Percentiles rank a stretch among this genome's conserved stretches.
phyloP scores from a whole-genome alignment of 2,888 invertebrate genomes.

The Tetragonisca angustula region DNA sequence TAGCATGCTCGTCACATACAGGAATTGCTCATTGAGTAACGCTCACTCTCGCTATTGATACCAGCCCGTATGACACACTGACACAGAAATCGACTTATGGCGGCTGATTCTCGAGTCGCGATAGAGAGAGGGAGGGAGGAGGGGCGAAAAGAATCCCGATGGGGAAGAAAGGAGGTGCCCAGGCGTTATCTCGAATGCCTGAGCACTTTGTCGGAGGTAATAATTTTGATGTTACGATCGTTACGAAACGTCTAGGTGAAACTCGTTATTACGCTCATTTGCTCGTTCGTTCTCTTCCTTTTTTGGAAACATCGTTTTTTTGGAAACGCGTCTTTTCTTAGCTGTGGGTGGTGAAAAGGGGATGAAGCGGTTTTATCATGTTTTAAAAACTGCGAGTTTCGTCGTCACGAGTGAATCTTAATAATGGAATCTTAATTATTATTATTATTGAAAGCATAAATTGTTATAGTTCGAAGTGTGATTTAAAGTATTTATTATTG shows the following conservation, averaged over 20 bases:
- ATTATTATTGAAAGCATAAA: too few species aligned
- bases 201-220: constrained; percentile 3
- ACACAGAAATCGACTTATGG: constrained; percentile 67
- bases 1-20: constrained; percentile 58
- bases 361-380: too few species aligned
- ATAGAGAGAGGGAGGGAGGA: neutral
- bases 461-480: too few species aligned
- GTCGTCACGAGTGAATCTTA: too few species aligned
- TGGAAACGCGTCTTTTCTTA: too few species aligned
- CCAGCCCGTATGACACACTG: constrained; percentile 68
- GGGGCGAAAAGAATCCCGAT: too few species aligned
- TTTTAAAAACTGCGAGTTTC: too few species aligned
- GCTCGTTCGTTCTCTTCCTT: neutral
- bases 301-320: neutral
- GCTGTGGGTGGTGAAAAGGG: too few species aligned
- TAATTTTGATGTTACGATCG: constrained; percentile 13
- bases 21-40: constrained; percentile 70
- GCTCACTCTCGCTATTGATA: constrained; percentile 71
- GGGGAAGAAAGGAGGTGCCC: neutral
- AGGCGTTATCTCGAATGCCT: neutral
- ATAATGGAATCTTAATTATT: too few species aligned
- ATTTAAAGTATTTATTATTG: too few species aligned
- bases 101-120: neutral
- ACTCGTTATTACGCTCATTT: neutral
- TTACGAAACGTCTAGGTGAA: neutral